A percentile compares a stretch with the other conserved stretches of the same genome.
phyloP scores from a whole-genome alignment of 2,113 vertebrate species.

The Ammospiza caudacuta region DNA sequence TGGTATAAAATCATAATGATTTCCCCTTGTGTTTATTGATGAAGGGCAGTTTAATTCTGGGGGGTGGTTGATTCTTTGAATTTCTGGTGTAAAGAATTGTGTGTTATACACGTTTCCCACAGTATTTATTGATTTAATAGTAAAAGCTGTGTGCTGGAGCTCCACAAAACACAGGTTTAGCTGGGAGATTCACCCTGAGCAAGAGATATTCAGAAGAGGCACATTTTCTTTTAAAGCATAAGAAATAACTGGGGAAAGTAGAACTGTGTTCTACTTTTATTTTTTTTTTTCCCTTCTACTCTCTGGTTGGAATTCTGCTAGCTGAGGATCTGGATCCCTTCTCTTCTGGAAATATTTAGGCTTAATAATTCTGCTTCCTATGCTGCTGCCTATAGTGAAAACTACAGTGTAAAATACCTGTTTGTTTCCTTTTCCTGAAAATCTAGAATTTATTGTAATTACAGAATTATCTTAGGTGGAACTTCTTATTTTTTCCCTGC shows the following conservation, averaged over 20 bases:
- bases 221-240: background rate
- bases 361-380: background rate
- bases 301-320: background rate
- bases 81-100: background rate
- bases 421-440: background rate
- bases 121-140: constrained; percentile 35
- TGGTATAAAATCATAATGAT: constrained; percentile 9
- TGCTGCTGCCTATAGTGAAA: background rate
- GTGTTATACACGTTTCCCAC: background rate
- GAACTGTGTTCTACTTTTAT: background rate
- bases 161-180: background rate
- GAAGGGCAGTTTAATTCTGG: background rate
- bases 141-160: background rate
- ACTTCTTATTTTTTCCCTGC: background rate
- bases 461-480: background rate
- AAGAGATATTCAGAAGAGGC: background rate
- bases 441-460: background rate
- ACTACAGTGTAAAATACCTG: background rate
- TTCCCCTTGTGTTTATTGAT: constrained; percentile 30
- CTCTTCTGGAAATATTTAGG: background rate
- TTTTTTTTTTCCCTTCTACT: background rate
- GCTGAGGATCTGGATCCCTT: background rate
- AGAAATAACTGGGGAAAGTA: background rate
- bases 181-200: background rate
- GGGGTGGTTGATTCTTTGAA: background rate